Evolutionary conservation across 2,113 vertebrate species (phyloP).

Genomic region (Petromus typicus): DNA sequence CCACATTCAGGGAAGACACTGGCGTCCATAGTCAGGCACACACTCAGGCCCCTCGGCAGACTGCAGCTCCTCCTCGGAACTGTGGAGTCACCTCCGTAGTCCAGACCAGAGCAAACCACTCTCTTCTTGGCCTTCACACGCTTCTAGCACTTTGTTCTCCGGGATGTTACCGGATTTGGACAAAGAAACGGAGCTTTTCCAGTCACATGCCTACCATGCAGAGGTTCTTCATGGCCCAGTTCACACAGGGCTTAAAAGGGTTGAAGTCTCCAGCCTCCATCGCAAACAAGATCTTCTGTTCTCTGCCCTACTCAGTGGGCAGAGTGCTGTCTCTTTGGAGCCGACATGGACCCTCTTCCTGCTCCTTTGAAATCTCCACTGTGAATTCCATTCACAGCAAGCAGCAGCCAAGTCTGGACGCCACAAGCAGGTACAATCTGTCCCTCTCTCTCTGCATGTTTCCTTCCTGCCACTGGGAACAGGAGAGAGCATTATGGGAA

Average conservation of each 20-base stretch:
- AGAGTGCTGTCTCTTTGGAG: constrained; percentile 87
- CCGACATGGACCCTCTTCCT: constrained; percentile 84
- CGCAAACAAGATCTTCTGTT: constrained; percentile 81
- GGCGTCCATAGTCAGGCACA: constrained; percentile 60
- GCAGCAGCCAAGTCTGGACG: constrained; percentile 77
- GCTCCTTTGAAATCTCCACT: constrained; percentile 78
- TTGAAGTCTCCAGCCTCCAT: constrained; percentile 74
- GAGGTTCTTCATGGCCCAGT: constrained; percentile 85
- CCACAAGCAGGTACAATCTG: constrained; percentile 86
- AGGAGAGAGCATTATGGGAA: constrained; percentile 21
- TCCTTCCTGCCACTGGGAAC: constrained; percentile 64
- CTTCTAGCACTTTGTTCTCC: constrained; percentile 90
- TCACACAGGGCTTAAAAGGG: constrained; percentile 86
- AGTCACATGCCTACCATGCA: constrained; percentile 85
- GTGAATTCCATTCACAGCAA: constrained; percentile 82
- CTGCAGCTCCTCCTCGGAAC: constrained; percentile 67
- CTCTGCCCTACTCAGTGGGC: constrained; percentile 86
- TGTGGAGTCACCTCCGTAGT: neutral
- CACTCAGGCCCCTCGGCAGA: constrained; percentile 55
- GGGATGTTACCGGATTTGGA: constrained; percentile 90
- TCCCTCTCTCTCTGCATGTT: constrained; percentile 66
- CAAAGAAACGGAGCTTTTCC: constrained; percentile 85
- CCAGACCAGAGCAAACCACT: constrained; percentile 80
- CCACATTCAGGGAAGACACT: constrained; percentile 80
- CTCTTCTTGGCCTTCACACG: constrained; percentile 87